phyloP scores from a whole-genome alignment of 2,888 invertebrate genomes.

The Embidobia sp. region DNA sequence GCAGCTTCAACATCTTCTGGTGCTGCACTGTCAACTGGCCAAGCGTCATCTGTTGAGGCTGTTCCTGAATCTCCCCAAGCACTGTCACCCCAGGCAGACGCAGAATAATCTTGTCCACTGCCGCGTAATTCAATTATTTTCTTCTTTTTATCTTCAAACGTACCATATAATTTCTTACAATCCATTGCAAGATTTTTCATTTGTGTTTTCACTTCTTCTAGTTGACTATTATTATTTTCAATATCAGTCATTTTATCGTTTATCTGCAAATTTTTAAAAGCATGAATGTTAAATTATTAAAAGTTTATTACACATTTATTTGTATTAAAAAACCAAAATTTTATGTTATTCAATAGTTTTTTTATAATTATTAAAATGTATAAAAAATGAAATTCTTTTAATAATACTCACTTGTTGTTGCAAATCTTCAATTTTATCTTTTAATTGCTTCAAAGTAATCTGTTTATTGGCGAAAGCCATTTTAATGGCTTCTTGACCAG shows the following conservation, averaged over 20 bases:
- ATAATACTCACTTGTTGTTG: slow-evolving; percentile 83
- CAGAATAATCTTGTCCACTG: slow-evolving; percentile 79
- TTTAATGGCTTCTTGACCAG: slow-evolving; percentile 84
- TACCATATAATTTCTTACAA: slow-evolving; percentile 86
- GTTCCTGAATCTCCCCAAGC: slow-evolving; percentile 83
- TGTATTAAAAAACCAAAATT: no score
- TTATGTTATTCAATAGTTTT: no score
- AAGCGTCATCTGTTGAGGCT: slow-evolving; percentile 77
- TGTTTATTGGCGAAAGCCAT: slow-evolving; percentile 87
- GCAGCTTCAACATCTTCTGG: slow-evolving; percentile 75
- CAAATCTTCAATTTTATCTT: slow-evolving; percentile 88
- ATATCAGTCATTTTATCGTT: slow-evolving; percentile 90
- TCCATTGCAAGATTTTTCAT: slow-evolving; percentile 86
- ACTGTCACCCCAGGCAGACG: slow-evolving; percentile 85
- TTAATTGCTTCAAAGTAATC: slow-evolving; percentile 87
- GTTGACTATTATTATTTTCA: slow-evolving; percentile 89
- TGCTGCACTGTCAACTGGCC: slow-evolving; percentile 82
- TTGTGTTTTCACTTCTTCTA: slow-evolving; percentile 88
- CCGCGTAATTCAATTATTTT: slow-evolving; percentile 83
- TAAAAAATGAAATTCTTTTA: no score
- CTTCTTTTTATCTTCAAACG: slow-evolving; percentile 86
- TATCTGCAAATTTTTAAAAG: slow-evolving; percentile 82
- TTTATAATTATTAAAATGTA: no score
- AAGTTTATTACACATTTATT: no score
- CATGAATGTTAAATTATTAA: no score